Percentiles rank a stretch among this genome's conserved stretches.
These are phyloP conservation scores for Gambusia yucatana DNA, from an alignment of 2,797 vertebrate species.

Conservation along the genomic window DNA sequence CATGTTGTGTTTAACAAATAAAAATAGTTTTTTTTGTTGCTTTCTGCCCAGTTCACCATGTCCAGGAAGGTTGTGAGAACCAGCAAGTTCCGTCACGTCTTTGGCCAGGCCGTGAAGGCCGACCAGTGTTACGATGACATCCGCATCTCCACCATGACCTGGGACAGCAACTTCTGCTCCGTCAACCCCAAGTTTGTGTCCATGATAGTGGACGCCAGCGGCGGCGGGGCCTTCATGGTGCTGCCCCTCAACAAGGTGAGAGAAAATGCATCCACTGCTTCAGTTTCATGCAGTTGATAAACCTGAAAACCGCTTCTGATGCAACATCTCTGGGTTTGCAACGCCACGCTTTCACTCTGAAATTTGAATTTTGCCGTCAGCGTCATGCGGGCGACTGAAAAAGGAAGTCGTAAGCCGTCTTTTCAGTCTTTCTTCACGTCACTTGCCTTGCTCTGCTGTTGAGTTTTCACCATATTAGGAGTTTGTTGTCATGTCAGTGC, in stretches of 20 bases:
- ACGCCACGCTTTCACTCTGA: neutral
- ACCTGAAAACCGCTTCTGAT: constrained; percentile 5
- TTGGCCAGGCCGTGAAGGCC: constrained; percentile 87
- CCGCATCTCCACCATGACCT: constrained; percentile 93
- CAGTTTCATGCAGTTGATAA: constrained; percentile 5
- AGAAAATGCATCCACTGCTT: fast-evolving
- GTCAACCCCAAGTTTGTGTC: constrained; percentile 94
- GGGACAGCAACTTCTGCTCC: constrained; percentile 93
- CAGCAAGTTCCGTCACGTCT: constrained; percentile 95
- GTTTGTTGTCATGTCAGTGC: constrained; percentile 62
- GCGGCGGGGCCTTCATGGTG: constrained; percentile 92
- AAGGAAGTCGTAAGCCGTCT: constrained; percentile 78
- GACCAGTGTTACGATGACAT: constrained; percentile 96
- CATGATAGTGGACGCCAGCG: constrained; percentile 92
- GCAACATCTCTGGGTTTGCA: neutral
- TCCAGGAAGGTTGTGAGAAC: constrained; percentile 88
- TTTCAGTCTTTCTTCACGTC: constrained; percentile 60
- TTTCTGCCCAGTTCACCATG: constrained; percentile 81
- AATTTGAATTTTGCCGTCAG: constrained; percentile 28
- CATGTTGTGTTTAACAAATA: neutral
- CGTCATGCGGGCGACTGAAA: constrained; percentile 52
- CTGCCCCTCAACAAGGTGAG: constrained; percentile 88
- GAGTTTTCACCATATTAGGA: constrained; percentile 86
- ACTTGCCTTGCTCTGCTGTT: constrained; percentile 51
- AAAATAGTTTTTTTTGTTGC: too few species aligned